Evolutionary conservation across 1,140 invertebrate species (phyloP).

Genomic region (Acromyrmex heyeri): DNA sequence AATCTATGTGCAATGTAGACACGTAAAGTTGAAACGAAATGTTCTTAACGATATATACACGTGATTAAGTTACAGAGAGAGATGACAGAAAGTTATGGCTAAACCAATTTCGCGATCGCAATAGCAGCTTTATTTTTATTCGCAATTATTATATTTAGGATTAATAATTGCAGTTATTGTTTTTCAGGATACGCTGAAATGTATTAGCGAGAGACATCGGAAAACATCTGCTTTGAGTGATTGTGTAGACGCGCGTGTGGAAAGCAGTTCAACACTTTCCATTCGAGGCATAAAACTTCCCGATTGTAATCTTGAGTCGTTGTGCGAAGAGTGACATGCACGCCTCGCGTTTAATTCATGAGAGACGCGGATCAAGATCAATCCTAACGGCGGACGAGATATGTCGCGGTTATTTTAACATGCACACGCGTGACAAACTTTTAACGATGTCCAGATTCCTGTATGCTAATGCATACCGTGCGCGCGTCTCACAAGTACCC

Average conservation of each 20-base stretch:
- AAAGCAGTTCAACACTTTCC: slow-evolving; percentile 56
- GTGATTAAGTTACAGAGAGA: background rate
- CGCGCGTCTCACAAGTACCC: slow-evolving; percentile 1
- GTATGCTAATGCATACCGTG: slow-evolving; percentile 62
- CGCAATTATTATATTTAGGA: background rate
- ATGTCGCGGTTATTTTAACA: slow-evolving; percentile 61
- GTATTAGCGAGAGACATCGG: background rate
- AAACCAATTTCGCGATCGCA: background rate
- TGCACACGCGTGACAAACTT: slow-evolving; percentile 55
- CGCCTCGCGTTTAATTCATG: slow-evolving; percentile 35
- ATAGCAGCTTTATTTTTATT: background rate
- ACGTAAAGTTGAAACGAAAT: too few species aligned
- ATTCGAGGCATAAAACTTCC: slow-evolving; percentile 65
- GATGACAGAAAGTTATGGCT: background rate
- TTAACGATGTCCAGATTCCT: slow-evolving; percentile 51
- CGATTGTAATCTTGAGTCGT: slow-evolving; percentile 66
- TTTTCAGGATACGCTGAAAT: background rate
- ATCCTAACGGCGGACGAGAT: slow-evolving; percentile 51
- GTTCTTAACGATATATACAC: background rate
- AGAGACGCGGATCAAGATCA: slow-evolving; percentile 61
- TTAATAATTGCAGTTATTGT: too few species aligned
- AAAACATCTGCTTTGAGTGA: slow-evolving; percentile 29
- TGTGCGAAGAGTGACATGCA: slow-evolving; percentile 50
- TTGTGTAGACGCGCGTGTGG: slow-evolving; percentile 16
- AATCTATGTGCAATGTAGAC: too few species aligned